phyloP scores from a whole-genome alignment of 2,888 invertebrate genomes.

The Copidosoma aretas region DNA sequence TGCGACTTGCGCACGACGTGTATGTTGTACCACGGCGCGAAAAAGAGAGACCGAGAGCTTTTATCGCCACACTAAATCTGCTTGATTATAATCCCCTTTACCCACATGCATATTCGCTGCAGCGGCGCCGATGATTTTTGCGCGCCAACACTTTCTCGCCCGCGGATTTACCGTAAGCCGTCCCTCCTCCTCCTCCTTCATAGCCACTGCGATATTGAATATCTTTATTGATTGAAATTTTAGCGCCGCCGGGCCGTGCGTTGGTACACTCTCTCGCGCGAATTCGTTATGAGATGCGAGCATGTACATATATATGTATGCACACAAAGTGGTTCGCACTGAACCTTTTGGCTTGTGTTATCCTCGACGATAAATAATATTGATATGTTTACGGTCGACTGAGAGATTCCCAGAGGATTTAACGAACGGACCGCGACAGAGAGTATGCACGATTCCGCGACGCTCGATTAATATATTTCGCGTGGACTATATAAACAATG shows the following conservation, averaged over 20 bases:
- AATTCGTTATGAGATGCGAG: not conserved
- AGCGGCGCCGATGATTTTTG: not conserved
- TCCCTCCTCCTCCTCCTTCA: not conserved
- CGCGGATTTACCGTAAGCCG: not conserved
- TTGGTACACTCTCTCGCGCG: no score
- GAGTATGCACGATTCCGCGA: not conserved
- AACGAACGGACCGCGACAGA: not conserved
- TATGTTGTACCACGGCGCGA: conserved; percentile 25
- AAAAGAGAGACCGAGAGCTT: not conserved
- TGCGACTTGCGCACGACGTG: conserved; percentile 17
- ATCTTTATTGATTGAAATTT: not conserved
- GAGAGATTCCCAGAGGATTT: not conserved
- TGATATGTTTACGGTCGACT: not conserved
- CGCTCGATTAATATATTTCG: not conserved
- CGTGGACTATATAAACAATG: not conserved
- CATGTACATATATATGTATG: not conserved
- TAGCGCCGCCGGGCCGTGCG: not conserved
- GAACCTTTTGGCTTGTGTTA: no score
- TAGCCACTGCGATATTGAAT: not conserved
- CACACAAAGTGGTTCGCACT: not conserved
- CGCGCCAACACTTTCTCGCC: not conserved
- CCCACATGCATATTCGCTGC: no score
- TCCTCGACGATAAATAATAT: not conserved
- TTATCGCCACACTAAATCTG: conserved; percentile 36
- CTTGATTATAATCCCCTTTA: conserved; percentile 18